Conservation (phyloP, 2,113 vertebrate genomes). For the Cyanoderma ruficeps region DNA sequence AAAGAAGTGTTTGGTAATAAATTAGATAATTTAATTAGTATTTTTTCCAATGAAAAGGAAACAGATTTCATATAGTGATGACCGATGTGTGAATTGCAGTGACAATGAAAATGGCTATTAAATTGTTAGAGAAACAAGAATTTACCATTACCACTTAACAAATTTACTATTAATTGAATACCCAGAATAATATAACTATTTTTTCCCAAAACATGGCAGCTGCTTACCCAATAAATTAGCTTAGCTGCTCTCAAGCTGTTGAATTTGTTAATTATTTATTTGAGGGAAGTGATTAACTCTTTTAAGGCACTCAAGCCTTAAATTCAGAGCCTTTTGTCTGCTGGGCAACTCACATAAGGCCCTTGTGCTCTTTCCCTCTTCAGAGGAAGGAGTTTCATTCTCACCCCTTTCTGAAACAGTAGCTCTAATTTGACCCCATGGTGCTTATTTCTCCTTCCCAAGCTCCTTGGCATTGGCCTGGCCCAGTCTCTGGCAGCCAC, state of each 20-base stretch:
- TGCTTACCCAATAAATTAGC: neutral
- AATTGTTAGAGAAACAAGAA: neutral
- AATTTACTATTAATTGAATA: neutral
- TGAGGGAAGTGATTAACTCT: neutral
- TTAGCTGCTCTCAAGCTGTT: neutral
- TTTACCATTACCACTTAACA: neutral
- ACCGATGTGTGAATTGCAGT: neutral
- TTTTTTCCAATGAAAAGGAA: neutral
- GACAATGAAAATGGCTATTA: neutral
- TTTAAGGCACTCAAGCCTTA: neutral
- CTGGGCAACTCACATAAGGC: accelerated
- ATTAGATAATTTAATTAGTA: neutral
- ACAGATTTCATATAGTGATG: neutral
- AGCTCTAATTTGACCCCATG: neutral
- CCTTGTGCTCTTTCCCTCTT: neutral
- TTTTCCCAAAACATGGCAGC: neutral
- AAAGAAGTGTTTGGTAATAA: neutral
- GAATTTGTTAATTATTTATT: neutral
- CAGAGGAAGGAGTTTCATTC: neutral
- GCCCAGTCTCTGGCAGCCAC: neutral
- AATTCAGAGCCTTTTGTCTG: neutral
- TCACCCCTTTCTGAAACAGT: neutral
- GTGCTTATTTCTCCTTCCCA: neutral
- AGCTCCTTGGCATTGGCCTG: neutral
- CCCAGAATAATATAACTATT: neutral